Base-by-base conservation (phyloP, 2,888 invertebrate species). In the Pardosa pseudoannulata region DNA sequence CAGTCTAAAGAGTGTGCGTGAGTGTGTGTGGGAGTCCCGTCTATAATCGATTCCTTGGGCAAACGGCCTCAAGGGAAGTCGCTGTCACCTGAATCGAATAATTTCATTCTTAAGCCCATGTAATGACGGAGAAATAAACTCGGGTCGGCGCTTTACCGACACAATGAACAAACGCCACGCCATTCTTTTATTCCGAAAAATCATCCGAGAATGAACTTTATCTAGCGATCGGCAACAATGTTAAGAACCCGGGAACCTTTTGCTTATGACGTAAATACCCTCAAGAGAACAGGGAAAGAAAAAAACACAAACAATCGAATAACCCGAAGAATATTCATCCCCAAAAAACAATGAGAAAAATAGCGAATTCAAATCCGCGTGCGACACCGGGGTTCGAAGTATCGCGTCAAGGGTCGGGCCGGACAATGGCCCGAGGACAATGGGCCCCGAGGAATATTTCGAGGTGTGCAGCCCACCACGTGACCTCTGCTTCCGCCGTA, bases 401-500 rank as follows among this genome's bases (percentile, higher is more conserved):
- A 73, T 46, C 28, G 28, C 32, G 32, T 31, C n/a, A n/a, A 46
- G 62, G 75, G 81, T 82, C 64, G 31, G 32, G 39, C 67, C 29
- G 71, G 64, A 39, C 28, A 41, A 64, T 27, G 29, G 31, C 32
- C 67, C 31, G 36, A 50, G 50, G 73, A 83, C 82, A 83, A 83
- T 76, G 68, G 76, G n/a, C 31, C 72, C 62, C 68, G 71, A 64
- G 70, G 67, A 67, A 32, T 32, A n/a, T n/a, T n/a, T n/a, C 19
- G n/a, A n/a, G 32, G 19, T 3, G 41, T 41, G 46, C 71, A 31
- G 72, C 76, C 41, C 32, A 41, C 46, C 73, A 62, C 67, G 50
- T 85, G 83, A 78, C 67, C 72, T n/a, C 46, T 39, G 32, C 31
- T 83, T 76, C 65, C 82, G 83, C 73, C n/a, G 65, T 85, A 78